Conservation (phyloP, 2,888 invertebrate species). For the Cantharis flavilabris region DNA sequence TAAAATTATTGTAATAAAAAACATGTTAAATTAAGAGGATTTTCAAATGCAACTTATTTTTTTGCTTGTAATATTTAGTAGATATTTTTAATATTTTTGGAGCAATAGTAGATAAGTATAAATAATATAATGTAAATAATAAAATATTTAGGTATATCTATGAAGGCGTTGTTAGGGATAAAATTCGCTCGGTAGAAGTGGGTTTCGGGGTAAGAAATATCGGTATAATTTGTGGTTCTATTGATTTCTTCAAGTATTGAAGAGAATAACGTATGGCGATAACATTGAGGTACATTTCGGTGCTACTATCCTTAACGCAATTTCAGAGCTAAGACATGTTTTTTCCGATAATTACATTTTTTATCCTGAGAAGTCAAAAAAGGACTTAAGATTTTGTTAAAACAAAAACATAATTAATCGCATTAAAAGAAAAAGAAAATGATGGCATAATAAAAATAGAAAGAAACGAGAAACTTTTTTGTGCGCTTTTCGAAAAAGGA, state of each 20-base stretch:
- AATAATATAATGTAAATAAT: too few relatives aligned
- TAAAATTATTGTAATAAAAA: too few relatives aligned
- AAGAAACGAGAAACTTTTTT: neutral
- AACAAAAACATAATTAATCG: neutral
- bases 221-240: conserved; percentile 6
- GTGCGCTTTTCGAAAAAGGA: neutral
- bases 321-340: conserved; percentile 27
- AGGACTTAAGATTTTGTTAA: neutral
- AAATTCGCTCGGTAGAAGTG: neutral
- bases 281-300: neutral
- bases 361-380: neutral
- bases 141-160: neutral
- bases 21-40: too few relatives aligned
- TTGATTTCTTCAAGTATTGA: conserved; percentile 7
- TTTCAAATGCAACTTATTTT: too few relatives aligned
- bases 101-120: too few relatives aligned
- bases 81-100: too few relatives aligned
- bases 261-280: neutral
- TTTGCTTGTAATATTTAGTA: too few relatives aligned
- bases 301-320: conserved; percentile 17
- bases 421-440: neutral
- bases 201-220: neutral
- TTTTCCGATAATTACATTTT: conserved; percentile 33
- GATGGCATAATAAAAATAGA: neutral
- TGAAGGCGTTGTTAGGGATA: neutral